A percentile compares a stretch with the other conserved stretches of the same genome.
Conservation (phyloP, 2,113 vertebrate species). For the Neodon shergylaensis region DNA sequence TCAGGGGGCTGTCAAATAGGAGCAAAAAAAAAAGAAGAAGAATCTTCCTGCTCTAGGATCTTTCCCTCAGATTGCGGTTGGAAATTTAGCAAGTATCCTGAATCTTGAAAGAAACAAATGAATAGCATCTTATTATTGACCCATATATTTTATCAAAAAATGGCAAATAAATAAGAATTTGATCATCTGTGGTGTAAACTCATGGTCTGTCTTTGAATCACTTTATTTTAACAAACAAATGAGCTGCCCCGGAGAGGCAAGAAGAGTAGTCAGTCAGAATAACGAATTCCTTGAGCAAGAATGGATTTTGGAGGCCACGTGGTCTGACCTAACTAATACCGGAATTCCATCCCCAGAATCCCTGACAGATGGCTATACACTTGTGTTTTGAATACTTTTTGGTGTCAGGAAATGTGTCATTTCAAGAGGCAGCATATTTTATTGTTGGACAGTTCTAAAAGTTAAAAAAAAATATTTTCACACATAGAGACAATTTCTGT, state of each 20-base stretch:
- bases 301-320: slow-evolving; percentile 39
- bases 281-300: slow-evolving; percentile 56
- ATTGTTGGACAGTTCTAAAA: slow-evolving; percentile 56
- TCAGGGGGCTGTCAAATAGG: background rate
- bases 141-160: background rate
- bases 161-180: background rate
- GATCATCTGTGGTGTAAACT: background rate
- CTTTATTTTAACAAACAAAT: slow-evolving; percentile 47
- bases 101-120: background rate
- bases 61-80: background rate
- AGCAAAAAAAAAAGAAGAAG: background rate
- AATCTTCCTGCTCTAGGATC: background rate
- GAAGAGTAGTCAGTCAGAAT: slow-evolving; percentile 37
- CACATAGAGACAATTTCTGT: slow-evolving; percentile 1
- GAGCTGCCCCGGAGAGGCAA: background rate
- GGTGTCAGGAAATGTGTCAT: slow-evolving; percentile 68
- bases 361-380: slow-evolving; percentile 70
- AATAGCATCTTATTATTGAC: background rate
- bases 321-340: slow-evolving; percentile 62
- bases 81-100: background rate
- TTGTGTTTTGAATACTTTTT: slow-evolving; percentile 77
- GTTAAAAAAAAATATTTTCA: slow-evolving; percentile 44
- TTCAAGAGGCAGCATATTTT: slow-evolving; percentile 67
- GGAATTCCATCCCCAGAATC: slow-evolving; percentile 63
- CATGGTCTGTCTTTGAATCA: background rate